Conservation (phyloP, 2,888 invertebrate species). For the Psylliodes chrysocephalus region DNA sequence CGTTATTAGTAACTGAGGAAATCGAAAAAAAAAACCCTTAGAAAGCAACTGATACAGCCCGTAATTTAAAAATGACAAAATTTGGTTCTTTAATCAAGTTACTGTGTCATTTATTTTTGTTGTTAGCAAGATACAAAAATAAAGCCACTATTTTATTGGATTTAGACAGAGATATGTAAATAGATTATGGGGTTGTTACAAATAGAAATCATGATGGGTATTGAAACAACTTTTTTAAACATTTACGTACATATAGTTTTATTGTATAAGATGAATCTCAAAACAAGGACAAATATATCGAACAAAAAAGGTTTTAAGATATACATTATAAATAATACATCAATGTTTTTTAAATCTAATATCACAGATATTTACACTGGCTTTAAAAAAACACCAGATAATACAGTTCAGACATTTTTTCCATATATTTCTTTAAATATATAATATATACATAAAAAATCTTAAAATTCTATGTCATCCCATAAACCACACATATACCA, state of each 20-base stretch:
- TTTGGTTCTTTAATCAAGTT: too few relatives aligned
- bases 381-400: slow-evolving; percentile 26
- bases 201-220: too few relatives aligned
- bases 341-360: slow-evolving; percentile 23
- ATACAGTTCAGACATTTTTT: slow-evolving; percentile 27
- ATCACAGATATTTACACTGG: slow-evolving; percentile 28
- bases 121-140: too few relatives aligned
- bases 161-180: too few relatives aligned
- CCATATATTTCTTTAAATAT: slow-evolving; percentile 18
- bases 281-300: slow-evolving; percentile 8
- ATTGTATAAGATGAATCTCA: slow-evolving; percentile 13
- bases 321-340: slow-evolving; percentile 29
- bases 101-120: too few relatives aligned
- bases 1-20: too few relatives aligned
- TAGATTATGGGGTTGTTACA: too few relatives aligned
- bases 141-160: too few relatives aligned
- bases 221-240: slow-evolving; percentile 1
- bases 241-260: slow-evolving; percentile 10
- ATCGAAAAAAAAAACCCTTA: too few relatives aligned
- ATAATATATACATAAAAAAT: slow-evolving; percentile 31
- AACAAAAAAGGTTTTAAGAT: neutral
- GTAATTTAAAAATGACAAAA: too few relatives aligned
- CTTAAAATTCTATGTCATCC: slow-evolving; percentile 25
- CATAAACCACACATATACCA: slow-evolving; percentile 21
- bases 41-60: too few relatives aligned